Evolutionary conservation across 2,113 vertebrate species (phyloP).

Genomic region (Thunnus maccoyii): DNA sequence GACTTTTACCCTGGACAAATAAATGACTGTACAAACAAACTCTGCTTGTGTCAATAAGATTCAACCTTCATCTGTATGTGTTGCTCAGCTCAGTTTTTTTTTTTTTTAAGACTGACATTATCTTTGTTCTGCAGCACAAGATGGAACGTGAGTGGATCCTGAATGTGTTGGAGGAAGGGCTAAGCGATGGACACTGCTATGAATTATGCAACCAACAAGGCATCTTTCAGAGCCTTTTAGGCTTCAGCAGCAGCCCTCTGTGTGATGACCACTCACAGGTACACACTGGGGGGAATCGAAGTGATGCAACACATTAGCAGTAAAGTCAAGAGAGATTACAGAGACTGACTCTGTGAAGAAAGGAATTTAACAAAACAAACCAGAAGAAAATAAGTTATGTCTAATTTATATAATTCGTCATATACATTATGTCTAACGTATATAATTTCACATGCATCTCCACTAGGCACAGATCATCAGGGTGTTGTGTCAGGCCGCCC

Average conservation of each 20-base stretch:
- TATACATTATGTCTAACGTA: too few relatives aligned
- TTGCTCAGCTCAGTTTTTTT: slow-evolving; percentile 28
- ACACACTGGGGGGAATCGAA: slow-evolving; percentile 11
- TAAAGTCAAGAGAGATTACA: background rate
- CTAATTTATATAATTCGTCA: too few relatives aligned
- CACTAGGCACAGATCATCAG: slow-evolving; percentile 89
- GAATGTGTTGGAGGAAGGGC: slow-evolving; percentile 87
- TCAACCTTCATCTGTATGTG: slow-evolving; percentile 60
- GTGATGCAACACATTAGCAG: background rate
- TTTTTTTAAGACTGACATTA: slow-evolving; percentile 2
- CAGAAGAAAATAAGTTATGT: too few relatives aligned
- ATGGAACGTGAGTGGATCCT: slow-evolving; percentile 91
- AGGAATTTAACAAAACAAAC: background rate
- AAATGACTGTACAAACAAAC: slow-evolving; percentile 39
- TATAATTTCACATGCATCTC: background rate
- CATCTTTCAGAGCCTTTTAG: slow-evolving; percentile 89
- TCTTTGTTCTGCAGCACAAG: slow-evolving; percentile 85
- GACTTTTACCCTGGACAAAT: slow-evolving; percentile 8
- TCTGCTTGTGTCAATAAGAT: slow-evolving; percentile 28
- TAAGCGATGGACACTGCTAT: slow-evolving; percentile 89
- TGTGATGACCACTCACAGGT: slow-evolving; percentile 89
- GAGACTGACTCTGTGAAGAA: background rate
- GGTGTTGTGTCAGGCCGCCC: slow-evolving; percentile 86
- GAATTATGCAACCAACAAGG: slow-evolving; percentile 89
- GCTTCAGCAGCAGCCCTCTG: slow-evolving; percentile 90